Percentiles rank a stretch among this genome's conserved stretches.
Evolutionary conservation across 2,113 vertebrate species (phyloP).

Genomic region (Ivindomyrus marchei): DNA sequence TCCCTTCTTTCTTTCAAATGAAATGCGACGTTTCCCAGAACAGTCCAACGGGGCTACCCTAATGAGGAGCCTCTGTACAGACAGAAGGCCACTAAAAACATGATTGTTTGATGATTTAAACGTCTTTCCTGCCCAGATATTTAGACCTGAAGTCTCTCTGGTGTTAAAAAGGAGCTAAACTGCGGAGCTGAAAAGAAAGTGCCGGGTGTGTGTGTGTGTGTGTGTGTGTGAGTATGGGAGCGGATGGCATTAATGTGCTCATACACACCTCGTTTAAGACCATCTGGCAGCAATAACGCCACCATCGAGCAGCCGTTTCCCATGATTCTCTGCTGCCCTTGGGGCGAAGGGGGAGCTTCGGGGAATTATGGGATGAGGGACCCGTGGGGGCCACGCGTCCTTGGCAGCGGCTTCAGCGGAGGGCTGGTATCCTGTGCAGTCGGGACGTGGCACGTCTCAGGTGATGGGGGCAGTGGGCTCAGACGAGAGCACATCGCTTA

Average conservation of each 20-base stretch:
- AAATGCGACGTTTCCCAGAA: constrained; percentile 37
- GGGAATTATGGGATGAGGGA: neutral
- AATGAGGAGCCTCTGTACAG: constrained; percentile 30
- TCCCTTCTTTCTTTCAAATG: constrained; percentile 28
- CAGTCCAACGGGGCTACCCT: constrained; percentile 30
- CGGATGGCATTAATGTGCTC: neutral
- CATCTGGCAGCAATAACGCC: neutral
- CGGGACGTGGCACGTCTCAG: constrained; percentile 47
- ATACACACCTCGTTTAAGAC: constrained; percentile 6
- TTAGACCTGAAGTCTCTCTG: neutral
- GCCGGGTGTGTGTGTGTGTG: neutral
- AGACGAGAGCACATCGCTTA: constrained; percentile 38
- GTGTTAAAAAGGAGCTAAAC: neutral
- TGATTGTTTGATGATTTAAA: neutral
- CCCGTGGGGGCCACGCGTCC: neutral
- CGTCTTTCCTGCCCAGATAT: neutral
- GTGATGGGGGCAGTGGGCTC: constrained; percentile 29
- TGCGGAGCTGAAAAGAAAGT: neutral
- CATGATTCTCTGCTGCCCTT: neutral
- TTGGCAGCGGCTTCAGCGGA: constrained; percentile 33
- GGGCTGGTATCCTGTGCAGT: constrained; percentile 44
- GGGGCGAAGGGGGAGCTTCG: neutral
- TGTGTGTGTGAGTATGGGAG: neutral
- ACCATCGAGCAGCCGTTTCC: neutral
- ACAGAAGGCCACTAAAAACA: constrained; percentile 36